These are phyloP conservation scores for Andrena bicolor DNA, from an alignment of 2,888 invertebrate genomes.

Conservation along the genomic window DNA sequence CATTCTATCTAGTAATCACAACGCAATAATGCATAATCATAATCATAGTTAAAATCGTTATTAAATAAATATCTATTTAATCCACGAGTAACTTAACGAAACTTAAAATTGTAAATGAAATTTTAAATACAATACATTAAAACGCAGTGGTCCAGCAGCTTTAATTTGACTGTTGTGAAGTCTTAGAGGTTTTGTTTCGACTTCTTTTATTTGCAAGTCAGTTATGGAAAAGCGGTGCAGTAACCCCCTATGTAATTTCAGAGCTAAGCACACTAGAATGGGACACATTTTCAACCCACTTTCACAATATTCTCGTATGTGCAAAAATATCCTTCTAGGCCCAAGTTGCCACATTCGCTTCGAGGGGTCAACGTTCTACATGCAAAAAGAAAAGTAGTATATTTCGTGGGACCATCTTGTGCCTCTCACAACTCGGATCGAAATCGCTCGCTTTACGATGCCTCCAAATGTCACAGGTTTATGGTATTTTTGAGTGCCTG, in stretches of 20 bases:
- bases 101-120: no score
- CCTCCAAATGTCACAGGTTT: conserved; percentile 4
- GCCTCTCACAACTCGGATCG: not conserved
- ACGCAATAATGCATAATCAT: no score
- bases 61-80: no score
- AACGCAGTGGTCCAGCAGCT: no score
- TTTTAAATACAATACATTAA: no score
- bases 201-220: not conserved
- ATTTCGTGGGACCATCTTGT: not conserved
- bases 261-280: not conserved
- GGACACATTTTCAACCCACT: not conserved
- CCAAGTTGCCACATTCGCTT: not conserved
- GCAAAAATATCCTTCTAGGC: not conserved
- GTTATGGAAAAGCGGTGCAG: not conserved
- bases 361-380: not conserved
- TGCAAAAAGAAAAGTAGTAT: not conserved
- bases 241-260: not conserved
- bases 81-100: no score
- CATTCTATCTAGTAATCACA: no score
- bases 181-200: not conserved
- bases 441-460: not conserved
- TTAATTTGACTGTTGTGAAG: not conserved
- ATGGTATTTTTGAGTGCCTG: not conserved
- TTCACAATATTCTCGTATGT: conserved; percentile 4
- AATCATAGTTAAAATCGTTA: no score